phyloP scores from a whole-genome alignment of 2,113 vertebrate genomes.

The Malurus melanocephalus region DNA sequence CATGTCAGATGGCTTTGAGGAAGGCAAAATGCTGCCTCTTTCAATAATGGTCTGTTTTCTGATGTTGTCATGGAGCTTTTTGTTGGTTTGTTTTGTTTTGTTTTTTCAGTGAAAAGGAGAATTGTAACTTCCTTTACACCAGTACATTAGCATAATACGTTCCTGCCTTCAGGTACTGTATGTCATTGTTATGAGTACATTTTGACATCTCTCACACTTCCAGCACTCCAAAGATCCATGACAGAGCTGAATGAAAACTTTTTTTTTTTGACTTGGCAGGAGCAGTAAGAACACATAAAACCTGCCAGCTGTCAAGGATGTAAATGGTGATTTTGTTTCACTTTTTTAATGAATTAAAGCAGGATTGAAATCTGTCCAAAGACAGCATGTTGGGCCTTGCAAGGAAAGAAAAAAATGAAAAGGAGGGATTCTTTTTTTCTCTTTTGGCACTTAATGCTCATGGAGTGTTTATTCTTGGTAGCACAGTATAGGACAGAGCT shows the following conservation, averaged over 20 bases:
- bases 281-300: conserved; percentile 77
- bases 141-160: conserved; percentile 53
- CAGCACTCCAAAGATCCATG: conserved; percentile 70
- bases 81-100: neutral
- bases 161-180: conserved; percentile 60
- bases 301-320: conserved; percentile 83
- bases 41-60: neutral
- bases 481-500: conserved; percentile 14
- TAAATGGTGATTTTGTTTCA: conserved; percentile 89
- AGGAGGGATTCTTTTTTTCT: conserved; percentile 68
- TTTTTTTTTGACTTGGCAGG: conserved; percentile 65
- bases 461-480: conserved; percentile 71
- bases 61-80: neutral
- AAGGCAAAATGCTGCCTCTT: conserved; percentile 20
- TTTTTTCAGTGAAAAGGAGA: conserved; percentile 49
- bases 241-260: conserved; percentile 76
- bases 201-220: conserved; percentile 72
- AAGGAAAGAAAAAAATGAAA: conserved; percentile 76
- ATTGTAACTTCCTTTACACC: conserved; percentile 64
- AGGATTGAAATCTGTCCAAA: conserved; percentile 85
- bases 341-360: conserved; percentile 83
- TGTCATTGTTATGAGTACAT: conserved; percentile 66
- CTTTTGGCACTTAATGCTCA: conserved; percentile 71
- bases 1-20: neutral
- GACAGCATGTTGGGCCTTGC: conserved; percentile 88